Evolutionary conservation across 2,113 vertebrate genomes (phyloP).

Genomic region (Ancistrus triradiatus): DNA sequence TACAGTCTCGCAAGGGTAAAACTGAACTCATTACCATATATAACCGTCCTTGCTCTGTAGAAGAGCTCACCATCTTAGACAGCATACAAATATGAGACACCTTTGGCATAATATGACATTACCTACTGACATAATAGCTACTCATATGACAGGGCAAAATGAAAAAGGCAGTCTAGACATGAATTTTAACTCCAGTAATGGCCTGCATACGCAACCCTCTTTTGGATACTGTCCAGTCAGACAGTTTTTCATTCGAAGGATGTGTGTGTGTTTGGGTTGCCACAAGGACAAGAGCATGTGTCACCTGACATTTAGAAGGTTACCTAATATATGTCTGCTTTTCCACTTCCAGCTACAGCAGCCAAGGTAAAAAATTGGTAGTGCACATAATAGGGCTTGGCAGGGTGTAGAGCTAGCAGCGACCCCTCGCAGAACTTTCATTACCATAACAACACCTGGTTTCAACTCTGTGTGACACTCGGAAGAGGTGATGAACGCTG

Average conservation of each 20-base stretch:
- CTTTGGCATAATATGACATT: not conserved
- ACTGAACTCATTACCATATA: not conserved
- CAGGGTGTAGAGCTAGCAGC: slow-evolving; percentile 26
- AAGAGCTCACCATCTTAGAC: not conserved
- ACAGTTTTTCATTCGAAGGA: not conserved
- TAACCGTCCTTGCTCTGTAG: not conserved
- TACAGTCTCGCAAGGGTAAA: not conserved
- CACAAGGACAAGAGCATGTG: slow-evolving; percentile 14
- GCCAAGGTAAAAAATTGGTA: slow-evolving; percentile 33
- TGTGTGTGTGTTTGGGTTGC: slow-evolving; percentile 31
- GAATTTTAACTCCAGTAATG: slow-evolving; percentile 19
- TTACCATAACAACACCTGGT: slow-evolving; percentile 51
- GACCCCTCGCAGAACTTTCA: slow-evolving; percentile 29
- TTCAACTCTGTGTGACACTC: slow-evolving; percentile 21
- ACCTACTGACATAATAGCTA: not conserved
- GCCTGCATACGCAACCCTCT: slow-evolving; percentile 18
- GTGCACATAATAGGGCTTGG: slow-evolving; percentile 11
- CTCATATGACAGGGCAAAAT: slow-evolving; percentile 10
- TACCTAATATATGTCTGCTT: slow-evolving; percentile 35
- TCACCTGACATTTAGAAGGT: slow-evolving; percentile 51
- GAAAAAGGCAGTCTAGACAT: slow-evolving; percentile 10
- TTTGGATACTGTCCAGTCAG: slow-evolving; percentile 13
- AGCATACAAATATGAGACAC: not conserved
- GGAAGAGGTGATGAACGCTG: slow-evolving; percentile 23
- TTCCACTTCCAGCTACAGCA: slow-evolving; percentile 22